Conservation (phyloP, 2,113 vertebrate species). For the Salvator merianae region DNA sequence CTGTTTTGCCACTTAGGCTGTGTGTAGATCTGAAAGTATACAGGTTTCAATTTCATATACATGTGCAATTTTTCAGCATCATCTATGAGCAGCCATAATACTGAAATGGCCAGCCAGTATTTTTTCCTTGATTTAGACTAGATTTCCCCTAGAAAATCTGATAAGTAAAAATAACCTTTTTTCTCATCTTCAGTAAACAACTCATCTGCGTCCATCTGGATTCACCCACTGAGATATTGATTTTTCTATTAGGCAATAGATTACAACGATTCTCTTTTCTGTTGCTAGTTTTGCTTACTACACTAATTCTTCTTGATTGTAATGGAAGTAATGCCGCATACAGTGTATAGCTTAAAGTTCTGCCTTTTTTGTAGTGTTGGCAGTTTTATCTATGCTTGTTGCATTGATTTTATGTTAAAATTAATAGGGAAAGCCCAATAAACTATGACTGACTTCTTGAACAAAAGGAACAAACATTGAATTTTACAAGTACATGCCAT, state of each 20-base stretch:
- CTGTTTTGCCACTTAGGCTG: not conserved
- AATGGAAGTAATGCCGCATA: not conserved
- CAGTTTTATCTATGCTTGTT: constrained; percentile 23
- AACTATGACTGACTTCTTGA: not conserved
- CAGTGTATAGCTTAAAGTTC: not conserved
- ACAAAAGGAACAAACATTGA: not conserved
- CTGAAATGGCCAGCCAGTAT: too few relatives aligned
- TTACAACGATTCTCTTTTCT: not conserved
- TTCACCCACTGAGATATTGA: not conserved
- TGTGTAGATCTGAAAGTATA: too few relatives aligned
- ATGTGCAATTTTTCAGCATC: too few relatives aligned
- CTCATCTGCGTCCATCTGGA: too few relatives aligned
- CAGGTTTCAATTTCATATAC: too few relatives aligned
- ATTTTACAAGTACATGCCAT: not conserved
- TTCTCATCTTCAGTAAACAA: too few relatives aligned
- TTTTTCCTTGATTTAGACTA: too few relatives aligned
- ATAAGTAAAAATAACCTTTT: too few relatives aligned
- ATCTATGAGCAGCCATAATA: too few relatives aligned
- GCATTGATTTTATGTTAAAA: constrained; percentile 23
- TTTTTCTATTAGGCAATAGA: constrained; percentile 21
- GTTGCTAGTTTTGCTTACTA: constrained; percentile 5
- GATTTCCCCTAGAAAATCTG: too few relatives aligned
- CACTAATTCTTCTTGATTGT: not conserved
- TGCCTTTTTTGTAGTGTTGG: not conserved
- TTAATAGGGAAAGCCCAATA: constrained; percentile 10